Conservation (phyloP, 2,113 vertebrate genomes). For the Oryzias javanicus region DNA sequence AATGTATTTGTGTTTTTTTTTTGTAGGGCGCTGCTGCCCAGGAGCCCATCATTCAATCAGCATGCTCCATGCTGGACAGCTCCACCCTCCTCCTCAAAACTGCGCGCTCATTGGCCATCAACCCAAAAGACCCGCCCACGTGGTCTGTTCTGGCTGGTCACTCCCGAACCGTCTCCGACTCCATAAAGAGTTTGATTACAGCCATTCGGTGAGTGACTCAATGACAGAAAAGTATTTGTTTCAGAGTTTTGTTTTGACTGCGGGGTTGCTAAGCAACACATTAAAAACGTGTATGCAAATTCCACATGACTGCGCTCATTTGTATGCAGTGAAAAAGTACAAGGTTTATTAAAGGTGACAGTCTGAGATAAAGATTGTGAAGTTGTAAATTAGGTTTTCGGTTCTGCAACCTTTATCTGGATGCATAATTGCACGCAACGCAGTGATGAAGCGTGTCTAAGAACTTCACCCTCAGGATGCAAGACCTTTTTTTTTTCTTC, state of each 20-base stretch:
- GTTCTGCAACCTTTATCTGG: not conserved
- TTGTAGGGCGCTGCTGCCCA: conserved; percentile 88
- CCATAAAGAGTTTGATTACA: conserved; percentile 97
- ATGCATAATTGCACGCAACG: not conserved
- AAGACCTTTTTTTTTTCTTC: conserved; percentile 13
- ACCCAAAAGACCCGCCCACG: conserved; percentile 95
- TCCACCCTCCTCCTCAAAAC: conserved; percentile 90
- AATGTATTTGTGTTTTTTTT: conserved; percentile 7
- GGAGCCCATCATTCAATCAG: conserved; percentile 91
- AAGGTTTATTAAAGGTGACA: no score
- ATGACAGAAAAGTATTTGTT: not conserved
- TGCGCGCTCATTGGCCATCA: conserved; percentile 91
- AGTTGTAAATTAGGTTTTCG: no score
- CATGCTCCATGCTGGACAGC: conserved; percentile 94
- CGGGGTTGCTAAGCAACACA: no score
- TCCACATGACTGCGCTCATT: not conserved
- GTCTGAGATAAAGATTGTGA: no score
- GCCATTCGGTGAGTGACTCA: conserved; percentile 87
- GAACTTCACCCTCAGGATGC: not conserved
- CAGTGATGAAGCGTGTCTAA: not conserved
- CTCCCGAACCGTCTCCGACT: conserved; percentile 95
- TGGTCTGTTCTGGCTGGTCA: conserved; percentile 96
- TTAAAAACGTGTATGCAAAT: no score
- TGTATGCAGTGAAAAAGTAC: not conserved
- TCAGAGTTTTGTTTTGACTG: no score